These are phyloP conservation scores for Ciona savignyi DNA, from an alignment of 23 tunicate genomes.

Conservation along the genomic window DNA sequence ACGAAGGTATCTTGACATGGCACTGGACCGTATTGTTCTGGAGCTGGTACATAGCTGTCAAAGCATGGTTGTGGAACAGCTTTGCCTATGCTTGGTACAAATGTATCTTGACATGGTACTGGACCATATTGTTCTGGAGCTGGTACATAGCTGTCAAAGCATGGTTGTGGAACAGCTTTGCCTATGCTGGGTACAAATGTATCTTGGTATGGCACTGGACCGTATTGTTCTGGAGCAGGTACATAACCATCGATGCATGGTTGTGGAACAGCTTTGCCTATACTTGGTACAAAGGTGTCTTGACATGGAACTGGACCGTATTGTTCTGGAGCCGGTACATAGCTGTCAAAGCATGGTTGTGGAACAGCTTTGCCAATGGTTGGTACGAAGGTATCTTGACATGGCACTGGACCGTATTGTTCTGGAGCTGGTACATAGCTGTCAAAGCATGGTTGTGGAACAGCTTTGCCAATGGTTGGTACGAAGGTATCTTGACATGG, in stretches of 20 bases:
- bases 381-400: not conserved
- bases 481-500: not conserved
- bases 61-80: conserved; percentile 1
- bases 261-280: not conserved
- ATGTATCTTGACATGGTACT: not conserved
- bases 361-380: not conserved
- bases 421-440: not conserved
- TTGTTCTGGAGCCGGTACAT: not conserved
- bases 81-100: not conserved
- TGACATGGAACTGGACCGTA: not conserved
- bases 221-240: not conserved
- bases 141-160: too few species aligned
- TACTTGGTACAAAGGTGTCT: not conserved
- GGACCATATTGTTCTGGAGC: not conserved
- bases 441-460: not conserved
- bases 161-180: not conserved
- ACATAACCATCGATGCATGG: not conserved
- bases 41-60: not conserved
- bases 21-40: not conserved
- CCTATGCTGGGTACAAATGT: not conserved
- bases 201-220: not conserved
- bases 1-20: not conserved
- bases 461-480: not conserved
- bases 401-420: not conserved
- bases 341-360: not conserved